Evolutionary conservation across 2,797 vertebrate genomes (phyloP).

Genomic region (Parauchenoglanis ngamensis): DNA sequence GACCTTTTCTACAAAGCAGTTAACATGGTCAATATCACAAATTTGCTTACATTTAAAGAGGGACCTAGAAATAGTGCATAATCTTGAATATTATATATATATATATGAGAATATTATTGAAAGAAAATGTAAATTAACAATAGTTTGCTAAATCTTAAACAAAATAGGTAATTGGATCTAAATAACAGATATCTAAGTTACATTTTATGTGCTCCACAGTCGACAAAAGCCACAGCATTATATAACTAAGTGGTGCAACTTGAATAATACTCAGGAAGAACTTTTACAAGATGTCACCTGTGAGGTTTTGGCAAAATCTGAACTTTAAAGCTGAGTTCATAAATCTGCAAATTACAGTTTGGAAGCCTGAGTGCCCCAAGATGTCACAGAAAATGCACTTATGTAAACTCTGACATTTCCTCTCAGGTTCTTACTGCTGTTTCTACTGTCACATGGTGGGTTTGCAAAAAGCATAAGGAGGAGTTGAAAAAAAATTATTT

Average conservation of each 20-base stretch:
- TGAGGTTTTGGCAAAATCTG: conserved; percentile 3
- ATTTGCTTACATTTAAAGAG: no score
- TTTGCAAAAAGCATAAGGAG: conserved; percentile 25
- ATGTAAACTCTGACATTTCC: conserved; percentile 27
- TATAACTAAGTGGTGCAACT: background rate
- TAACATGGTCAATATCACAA: no score
- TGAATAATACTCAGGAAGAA: background rate
- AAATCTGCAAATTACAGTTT: conserved; percentile 33
- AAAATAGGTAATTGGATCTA: background rate
- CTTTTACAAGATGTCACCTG: background rate
- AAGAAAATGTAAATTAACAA: background rate
- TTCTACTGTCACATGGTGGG: background rate
- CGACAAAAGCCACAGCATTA: background rate
- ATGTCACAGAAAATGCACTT: conserved; percentile 29
- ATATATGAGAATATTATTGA: background rate
- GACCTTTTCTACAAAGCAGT: no score
- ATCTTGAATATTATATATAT: background rate
- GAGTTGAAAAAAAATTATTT: background rate
- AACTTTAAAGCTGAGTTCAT: conserved; percentile 13
- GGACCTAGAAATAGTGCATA: no score
- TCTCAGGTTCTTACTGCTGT: background rate
- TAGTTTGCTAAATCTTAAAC: background rate
- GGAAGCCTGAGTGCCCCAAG: background rate
- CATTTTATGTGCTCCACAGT: background rate
- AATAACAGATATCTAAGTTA: background rate